phyloP scores from a whole-genome alignment of 37 sponge, comb jelly and placozoan species.

The Chondrosia reniformis region DNA sequence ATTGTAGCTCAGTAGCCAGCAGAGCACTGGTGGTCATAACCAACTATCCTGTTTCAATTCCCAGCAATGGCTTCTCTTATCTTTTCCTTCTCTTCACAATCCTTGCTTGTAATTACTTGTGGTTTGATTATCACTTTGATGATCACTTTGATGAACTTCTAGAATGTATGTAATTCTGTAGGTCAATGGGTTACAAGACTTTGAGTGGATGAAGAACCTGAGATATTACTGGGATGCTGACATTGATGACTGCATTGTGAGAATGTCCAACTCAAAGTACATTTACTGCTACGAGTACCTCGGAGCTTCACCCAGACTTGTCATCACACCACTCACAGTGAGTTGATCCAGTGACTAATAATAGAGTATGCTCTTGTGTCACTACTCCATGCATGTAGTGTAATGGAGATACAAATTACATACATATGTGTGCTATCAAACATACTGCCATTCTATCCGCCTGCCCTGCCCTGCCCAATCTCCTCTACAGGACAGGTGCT shows the following conservation, averaged over 20 bases:
- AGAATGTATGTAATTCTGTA: conserved; percentile 3
- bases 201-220: conserved; percentile 98
- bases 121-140: too few relatives aligned
- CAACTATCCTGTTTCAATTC: too few relatives aligned
- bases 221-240: conserved; percentile 98
- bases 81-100: too few relatives aligned
- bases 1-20: too few relatives aligned
- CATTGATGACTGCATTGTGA: conserved; percentile 84
- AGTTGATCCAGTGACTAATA: not conserved
- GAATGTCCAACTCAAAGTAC: conserved; percentile 93
- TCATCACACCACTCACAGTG: conserved; percentile 97
- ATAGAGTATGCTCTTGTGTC: too few relatives aligned
- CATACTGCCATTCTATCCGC: not conserved
- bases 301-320: conserved; percentile 92
- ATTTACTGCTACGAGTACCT: conserved; percentile 96
- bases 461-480: not conserved
- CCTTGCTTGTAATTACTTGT: too few relatives aligned
- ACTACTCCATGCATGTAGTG: too few relatives aligned
- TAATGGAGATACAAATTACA: conserved; percentile 6
- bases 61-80: too few relatives aligned
- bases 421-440: too few relatives aligned
- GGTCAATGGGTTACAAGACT: conserved; percentile 76
- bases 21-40: too few relatives aligned
- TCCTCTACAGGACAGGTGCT: conserved; percentile 84
- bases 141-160: too few relatives aligned